Conservation (phyloP, 2,888 invertebrate species). For the Mimachlamys varia region DNA sequence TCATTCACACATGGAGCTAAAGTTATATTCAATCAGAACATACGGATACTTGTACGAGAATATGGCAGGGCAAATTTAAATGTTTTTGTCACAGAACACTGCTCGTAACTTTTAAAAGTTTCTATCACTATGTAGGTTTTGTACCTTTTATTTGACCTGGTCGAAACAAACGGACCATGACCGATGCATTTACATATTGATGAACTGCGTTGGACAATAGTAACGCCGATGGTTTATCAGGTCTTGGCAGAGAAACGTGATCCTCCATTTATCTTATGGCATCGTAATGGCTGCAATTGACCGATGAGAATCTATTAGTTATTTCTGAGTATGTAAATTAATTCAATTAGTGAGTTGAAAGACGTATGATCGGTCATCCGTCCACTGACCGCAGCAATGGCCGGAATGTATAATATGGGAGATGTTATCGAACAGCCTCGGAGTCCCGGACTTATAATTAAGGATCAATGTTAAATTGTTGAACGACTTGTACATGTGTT, state of each 20-base stretch:
- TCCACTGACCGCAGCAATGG: neutral
- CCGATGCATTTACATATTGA: neutral
- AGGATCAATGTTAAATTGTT: no score
- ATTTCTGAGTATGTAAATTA: slow-evolving; percentile 22
- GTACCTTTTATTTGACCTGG: no score
- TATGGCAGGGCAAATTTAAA: no score
- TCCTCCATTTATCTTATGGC: neutral
- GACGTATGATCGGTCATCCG: neutral
- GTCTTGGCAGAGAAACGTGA: neutral
- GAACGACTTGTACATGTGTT: no score
- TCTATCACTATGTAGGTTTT: no score
- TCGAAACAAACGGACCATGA: neutral
- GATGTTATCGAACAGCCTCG: no score
- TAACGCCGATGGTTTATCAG: neutral
- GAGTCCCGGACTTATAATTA: neutral
- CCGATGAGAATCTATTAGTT: neutral
- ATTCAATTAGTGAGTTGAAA: neutral
- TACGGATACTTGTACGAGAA: no score
- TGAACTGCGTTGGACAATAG: neutral
- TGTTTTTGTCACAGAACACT: no score
- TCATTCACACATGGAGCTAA: neutral
- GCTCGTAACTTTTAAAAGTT: no score
- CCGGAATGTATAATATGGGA: neutral
- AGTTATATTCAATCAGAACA: no score
- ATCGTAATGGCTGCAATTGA: neutral